Evolutionary conservation across 2,113 vertebrate species (phyloP).

Genomic region (Ursus arctos): DNA sequence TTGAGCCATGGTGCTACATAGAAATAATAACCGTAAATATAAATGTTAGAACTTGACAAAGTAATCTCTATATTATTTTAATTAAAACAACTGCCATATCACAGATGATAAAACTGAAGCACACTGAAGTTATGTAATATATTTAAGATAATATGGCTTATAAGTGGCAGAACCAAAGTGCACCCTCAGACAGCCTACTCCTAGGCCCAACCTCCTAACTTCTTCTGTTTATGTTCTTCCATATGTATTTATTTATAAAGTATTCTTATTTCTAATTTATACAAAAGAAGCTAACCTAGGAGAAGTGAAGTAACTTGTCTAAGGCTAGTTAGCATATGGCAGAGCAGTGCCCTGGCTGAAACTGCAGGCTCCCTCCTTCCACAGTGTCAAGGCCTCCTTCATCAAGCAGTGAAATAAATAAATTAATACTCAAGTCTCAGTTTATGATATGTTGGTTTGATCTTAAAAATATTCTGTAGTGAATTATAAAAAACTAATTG

Average conservation of each 20-base stretch:
- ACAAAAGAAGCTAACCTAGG: neutral
- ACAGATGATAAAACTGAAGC: neutral
- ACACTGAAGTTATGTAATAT: neutral
- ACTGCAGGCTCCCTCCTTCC: neutral
- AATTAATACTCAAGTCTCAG: neutral
- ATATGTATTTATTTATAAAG: neutral
- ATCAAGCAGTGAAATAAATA: neutral
- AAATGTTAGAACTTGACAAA: neutral
- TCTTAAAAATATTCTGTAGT: slow-evolving; percentile 14
- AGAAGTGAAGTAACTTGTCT: neutral
- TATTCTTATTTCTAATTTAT: neutral
- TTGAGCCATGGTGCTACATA: neutral
- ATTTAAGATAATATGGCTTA: neutral
- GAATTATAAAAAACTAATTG: slow-evolving; percentile 42
- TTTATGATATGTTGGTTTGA: slow-evolving; percentile 26
- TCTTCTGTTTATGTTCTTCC: neutral
- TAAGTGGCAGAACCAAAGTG: neutral
- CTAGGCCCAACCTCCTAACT: neutral
- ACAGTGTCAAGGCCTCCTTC: neutral
- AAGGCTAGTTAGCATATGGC: neutral
- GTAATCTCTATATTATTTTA: neutral
- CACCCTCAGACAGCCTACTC: neutral
- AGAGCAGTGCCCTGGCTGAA: neutral
- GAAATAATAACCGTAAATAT: neutral
- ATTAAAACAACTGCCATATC: slow-evolving; percentile 5